Evolutionary conservation across 2,797 vertebrate genomes (phyloP).

Genomic region (Enteromius mattozi): DNA sequence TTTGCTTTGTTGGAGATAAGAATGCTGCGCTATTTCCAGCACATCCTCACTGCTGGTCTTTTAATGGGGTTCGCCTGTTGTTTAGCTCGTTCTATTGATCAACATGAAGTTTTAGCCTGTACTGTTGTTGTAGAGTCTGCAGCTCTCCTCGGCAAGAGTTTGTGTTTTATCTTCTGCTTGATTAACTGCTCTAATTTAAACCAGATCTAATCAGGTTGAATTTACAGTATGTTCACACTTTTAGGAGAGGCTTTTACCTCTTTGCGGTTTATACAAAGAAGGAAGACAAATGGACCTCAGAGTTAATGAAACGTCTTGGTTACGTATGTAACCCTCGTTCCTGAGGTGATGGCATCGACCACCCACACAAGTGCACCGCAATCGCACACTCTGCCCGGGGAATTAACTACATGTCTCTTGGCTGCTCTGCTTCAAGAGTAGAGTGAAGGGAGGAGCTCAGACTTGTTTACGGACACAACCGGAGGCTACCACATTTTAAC

Average conservation of each 20-base stretch:
- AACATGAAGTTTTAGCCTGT: constrained; percentile 11
- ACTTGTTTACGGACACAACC: too few species aligned
- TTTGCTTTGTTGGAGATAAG: constrained; percentile 29
- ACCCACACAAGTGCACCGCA: too few species aligned
- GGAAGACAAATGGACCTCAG: neutral
- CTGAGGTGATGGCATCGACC: too few species aligned
- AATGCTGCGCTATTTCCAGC: neutral
- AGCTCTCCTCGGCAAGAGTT: neutral
- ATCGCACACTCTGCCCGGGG: too few species aligned
- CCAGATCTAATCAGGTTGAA: neutral
- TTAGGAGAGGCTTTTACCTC: neutral
- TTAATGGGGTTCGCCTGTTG: neutral
- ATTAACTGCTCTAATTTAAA: constrained; percentile 8
- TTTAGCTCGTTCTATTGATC: neutral
- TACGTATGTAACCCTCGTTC: too few species aligned
- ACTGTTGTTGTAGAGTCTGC: neutral
- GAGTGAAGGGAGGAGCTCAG: too few species aligned
- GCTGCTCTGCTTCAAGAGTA: too few species aligned
- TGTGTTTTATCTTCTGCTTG: neutral
- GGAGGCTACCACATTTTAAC: too few species aligned
- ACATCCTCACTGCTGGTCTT: constrained; percentile 1
- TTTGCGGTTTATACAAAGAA: neutral
- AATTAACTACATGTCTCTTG: too few species aligned
- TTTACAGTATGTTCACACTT: neutral
- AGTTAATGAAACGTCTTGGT: neutral